Conservation (phyloP, 2,888 invertebrate genomes). For the Eupithecia vulgata region DNA sequence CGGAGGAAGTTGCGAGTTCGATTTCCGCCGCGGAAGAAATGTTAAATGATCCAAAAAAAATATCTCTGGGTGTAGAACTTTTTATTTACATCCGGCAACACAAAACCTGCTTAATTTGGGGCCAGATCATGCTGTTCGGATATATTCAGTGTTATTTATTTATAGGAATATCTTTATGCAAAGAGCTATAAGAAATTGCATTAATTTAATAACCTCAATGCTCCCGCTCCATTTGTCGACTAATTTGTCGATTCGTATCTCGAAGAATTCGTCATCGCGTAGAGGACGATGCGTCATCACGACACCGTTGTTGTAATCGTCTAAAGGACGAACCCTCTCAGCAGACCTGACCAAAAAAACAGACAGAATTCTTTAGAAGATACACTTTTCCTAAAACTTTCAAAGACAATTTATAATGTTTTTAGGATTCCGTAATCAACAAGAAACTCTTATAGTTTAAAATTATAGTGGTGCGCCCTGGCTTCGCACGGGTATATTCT, state of each 20-base stretch:
- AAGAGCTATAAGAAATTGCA: slow-evolving; percentile 3
- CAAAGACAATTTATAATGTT: neutral
- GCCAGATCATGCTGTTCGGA: neutral
- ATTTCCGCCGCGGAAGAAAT: neutral
- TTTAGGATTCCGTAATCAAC: neutral
- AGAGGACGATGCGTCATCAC: slow-evolving; percentile 96
- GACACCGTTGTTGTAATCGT: slow-evolving; percentile 98
- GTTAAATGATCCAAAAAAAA: neutral
- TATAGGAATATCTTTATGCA: neutral
- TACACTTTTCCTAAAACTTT: neutral
- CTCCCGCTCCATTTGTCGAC: slow-evolving; percentile 98
- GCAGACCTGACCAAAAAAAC: slow-evolving; percentile 86
- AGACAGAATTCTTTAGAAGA: neutral
- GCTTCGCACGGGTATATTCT: too few species aligned
- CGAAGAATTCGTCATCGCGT: slow-evolving; percentile 94
- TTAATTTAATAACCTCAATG: slow-evolving; percentile 85
- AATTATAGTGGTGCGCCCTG: too few species aligned
- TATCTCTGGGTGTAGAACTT: neutral
- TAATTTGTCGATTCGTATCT: slow-evolving; percentile 95
- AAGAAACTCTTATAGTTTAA: neutral
- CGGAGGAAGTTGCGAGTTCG: neutral
- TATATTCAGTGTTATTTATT: neutral
- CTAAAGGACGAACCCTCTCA: slow-evolving; percentile 93
- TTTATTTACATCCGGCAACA: neutral
- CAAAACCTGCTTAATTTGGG: neutral